These are phyloP conservation scores for Turritopsis rubra DNA, from an alignment of 30 jellyfish, hydroid and myxozoan species.

Conservation along the genomic window DNA sequence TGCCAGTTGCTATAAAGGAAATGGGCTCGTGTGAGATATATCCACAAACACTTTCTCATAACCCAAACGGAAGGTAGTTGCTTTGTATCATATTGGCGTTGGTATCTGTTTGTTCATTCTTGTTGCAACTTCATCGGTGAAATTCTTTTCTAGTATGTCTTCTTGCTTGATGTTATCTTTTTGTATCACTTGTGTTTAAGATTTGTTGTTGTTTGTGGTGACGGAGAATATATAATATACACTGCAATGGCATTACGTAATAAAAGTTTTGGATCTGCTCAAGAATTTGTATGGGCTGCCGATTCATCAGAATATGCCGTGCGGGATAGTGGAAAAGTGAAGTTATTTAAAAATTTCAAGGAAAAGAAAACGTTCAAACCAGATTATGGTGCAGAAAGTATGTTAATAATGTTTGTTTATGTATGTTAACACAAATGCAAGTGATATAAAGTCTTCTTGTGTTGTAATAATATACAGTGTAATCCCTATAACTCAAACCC, in stretches of 20 bases:
- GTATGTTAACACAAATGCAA: background rate
- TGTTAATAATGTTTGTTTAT: background rate
- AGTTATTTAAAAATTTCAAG: conserved; percentile 82
- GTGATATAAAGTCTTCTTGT: too few species aligned
- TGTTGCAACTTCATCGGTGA: too few species aligned
- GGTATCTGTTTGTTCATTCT: conserved; percentile 1
- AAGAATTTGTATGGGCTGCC: conserved; percentile 97
- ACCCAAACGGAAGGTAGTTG: conserved; percentile 88
- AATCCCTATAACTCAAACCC: too few species aligned
- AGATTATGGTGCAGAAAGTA: conserved; percentile 94
- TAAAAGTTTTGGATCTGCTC: conserved; percentile 94
- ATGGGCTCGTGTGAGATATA: conserved; percentile 98
- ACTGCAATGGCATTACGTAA: conserved; percentile 99
- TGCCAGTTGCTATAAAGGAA: conserved; percentile 90
- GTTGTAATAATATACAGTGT: too few species aligned
- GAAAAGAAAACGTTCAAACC: conserved; percentile 96
- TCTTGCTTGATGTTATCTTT: background rate
- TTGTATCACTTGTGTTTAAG: conserved; percentile 26
- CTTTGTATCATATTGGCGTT: background rate
- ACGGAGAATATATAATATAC: conserved; percentile 93
- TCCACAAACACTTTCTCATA: conserved; percentile 92
- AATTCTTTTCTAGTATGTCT: too few species aligned
- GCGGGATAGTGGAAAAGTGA: conserved; percentile 78
- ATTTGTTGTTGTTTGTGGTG: conserved; percentile 98
- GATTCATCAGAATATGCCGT: conserved; percentile 99